Base-by-base conservation (phyloP, 2,888 invertebrate genomes). In the Xestia xanthographa region DNA sequence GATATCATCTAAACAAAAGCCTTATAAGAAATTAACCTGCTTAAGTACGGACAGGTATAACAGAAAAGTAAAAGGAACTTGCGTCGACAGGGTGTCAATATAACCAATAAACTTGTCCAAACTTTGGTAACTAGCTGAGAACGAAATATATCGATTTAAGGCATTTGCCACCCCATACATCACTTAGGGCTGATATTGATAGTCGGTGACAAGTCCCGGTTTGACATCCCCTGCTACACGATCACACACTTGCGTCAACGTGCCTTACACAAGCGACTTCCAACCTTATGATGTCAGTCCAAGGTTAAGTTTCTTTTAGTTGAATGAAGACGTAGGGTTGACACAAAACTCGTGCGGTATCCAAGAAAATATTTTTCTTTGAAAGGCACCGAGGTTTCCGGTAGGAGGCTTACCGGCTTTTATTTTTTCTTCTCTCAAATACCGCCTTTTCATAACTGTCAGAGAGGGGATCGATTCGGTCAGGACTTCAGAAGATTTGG, bases 121-220 rank as follows among this genome's bases (percentile, higher is more conserved):
- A 95, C 92, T 95, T 95, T 93, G 91, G 92, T 94, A 95, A 95
- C 95, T 94, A 95, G 93, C 91, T 90, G 86, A 90, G 92, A 95
- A 95, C 93, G 93, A 94, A 94, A 92, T 95, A 94, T 95, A 95
- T 95, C 93, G 95, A 95, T 95, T 95, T 93, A 92, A 93, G 93
- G 91, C 93, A 94, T 95, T 92, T 93, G 92, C 94, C 94, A 95
- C 95, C 95, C 95, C 90, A 94, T 94, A 94, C 92, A 94, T 95
- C 95, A 95, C 91, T 94, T 95, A 95, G 94, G 88, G 83, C 88
- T 91, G 93, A 95, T 95, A 96, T 95, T 95, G 96, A 95, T 95
- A 95, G 95, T 92, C 94, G 95, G 92, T 94, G 95, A 95, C 95
- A 95, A 92, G 89, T 90, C 87, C 89, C 87, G 83, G 90, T 86